These are phyloP conservation scores for Sarcophaga caerulescens DNA, from an alignment of 2,888 invertebrate species.

Conservation along the genomic window DNA sequence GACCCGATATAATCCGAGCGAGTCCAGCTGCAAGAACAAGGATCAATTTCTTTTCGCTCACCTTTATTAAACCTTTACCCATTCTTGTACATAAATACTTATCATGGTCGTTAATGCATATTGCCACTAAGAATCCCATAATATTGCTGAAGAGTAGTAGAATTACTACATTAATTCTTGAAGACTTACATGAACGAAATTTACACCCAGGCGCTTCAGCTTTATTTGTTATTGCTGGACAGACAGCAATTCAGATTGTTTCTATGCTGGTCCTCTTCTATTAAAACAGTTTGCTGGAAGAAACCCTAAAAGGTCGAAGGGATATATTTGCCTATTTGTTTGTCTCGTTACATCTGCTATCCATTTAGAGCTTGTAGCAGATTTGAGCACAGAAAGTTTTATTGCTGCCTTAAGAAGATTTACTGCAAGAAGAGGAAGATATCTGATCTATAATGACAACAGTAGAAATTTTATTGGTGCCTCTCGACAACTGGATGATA, in stretches of 20 bases:
- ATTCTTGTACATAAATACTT: neutral
- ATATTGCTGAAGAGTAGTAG: conserved; percentile 26
- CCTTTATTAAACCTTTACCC: neutral
- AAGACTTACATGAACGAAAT: conserved; percentile 28
- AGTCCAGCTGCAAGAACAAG: neutral
- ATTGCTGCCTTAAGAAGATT: conserved; percentile 58
- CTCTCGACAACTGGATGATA: conserved; percentile 51
- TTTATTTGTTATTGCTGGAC: conserved; percentile 54
- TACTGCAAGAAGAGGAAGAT: conserved; percentile 55
- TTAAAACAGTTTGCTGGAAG: conserved; percentile 34
- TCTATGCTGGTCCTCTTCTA: conserved; percentile 40
- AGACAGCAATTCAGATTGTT: conserved; percentile 21
- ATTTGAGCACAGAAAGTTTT: conserved; percentile 60
- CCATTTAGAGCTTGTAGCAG: conserved; percentile 6
- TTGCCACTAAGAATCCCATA: conserved; percentile 12
- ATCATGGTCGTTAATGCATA: neutral
- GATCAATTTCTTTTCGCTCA: neutral
- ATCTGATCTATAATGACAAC: conserved; percentile 59
- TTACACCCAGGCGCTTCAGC: conserved; percentile 53
- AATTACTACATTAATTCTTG: conserved; percentile 30
- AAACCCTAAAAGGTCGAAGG: neutral
- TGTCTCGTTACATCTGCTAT: too few relatives aligned
- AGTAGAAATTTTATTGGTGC: conserved; percentile 63
- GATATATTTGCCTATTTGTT: neutral
- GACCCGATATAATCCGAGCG: too few relatives aligned